These are phyloP conservation scores for Penaeus monodon DNA, from an alignment of 2,888 invertebrate species.

Conservation along the genomic window DNA sequence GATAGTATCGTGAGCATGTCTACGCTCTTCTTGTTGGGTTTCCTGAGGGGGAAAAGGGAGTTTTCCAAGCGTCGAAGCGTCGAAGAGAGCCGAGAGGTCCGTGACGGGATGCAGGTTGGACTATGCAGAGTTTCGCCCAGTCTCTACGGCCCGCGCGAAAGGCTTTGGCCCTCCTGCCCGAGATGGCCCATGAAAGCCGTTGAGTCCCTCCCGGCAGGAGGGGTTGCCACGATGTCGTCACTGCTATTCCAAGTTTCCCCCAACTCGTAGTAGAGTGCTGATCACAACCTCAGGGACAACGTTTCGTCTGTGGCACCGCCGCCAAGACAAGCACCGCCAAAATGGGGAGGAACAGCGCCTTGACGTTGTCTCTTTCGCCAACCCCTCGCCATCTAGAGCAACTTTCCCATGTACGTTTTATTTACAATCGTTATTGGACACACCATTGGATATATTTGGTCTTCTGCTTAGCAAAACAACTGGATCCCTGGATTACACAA, in stretches of 20 bases:
- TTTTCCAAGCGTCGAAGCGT: conserved; percentile 2
- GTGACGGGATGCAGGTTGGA: conserved; percentile 15
- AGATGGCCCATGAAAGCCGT: conserved; percentile 34
- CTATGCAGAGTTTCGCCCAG: too few species aligned
- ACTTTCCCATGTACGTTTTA: background rate
- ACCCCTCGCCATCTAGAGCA: background rate
- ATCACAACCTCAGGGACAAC: conserved; percentile 23
- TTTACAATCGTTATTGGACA: background rate
- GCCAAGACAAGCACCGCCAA: background rate
- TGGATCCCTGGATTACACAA: conserved; percentile 28
- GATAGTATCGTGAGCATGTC: conserved; percentile 7
- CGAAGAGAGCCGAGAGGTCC: background rate
- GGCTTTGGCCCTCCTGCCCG: conserved; percentile 25
- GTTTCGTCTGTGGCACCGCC: background rate
- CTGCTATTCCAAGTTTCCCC: conserved; percentile 31
- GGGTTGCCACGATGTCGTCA: conserved; percentile 19
- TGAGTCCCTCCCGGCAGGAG: conserved; percentile 32
- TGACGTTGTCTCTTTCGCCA: background rate
- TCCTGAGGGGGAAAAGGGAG: background rate
- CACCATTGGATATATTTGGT: conserved; percentile 21
- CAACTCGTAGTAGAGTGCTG: conserved; percentile 42
- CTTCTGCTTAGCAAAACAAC: conserved; percentile 8
- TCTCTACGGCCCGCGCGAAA: background rate
- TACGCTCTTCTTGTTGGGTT: background rate
- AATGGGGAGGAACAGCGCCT: conserved; percentile 18